Base-by-base conservation (phyloP, 2,797 vertebrate genomes). In the Poecilia picta region DNA sequence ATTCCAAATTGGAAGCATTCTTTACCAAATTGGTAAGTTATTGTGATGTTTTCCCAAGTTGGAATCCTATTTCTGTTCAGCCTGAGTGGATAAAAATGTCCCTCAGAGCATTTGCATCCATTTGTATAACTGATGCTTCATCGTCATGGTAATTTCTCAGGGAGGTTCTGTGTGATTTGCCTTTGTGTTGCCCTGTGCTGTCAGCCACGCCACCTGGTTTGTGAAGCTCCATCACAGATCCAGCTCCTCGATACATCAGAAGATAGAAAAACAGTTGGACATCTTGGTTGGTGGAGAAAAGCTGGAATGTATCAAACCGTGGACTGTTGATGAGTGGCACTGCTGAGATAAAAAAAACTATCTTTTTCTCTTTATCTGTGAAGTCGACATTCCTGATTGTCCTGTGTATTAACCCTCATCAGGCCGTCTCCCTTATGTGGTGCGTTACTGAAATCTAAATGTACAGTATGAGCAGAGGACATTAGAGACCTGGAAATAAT, bases 11-110 rank as follows among this genome's bases (percentile, higher is more conserved):
- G 98, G 98, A 98, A 99, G 97, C 96, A 95, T 96, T 95, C 88
- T 98, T 98, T 98, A 98, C 98, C 98, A 99, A 97, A 99, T 98
- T 98, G 98, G 98, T 98, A 98, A 97, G 96, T 96, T 94, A 92
- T 59, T 73, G 88, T 92, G 88, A 94, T 96, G 95, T 96, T 97
- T 97, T 97, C 97, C 36, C 97, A 96, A 96, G 96, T 96, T 96
- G 96, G 96, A 97, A 95, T 94, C 74, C 10, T 92, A 81, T 81
- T 89, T 91, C 88, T 93, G 89, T 95, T 90, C 87, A 91, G 85
- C 89, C 78, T 88, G 84, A 68, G 72, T 78, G 59, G 57, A 28
- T 72, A 70, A 51, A 64, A 55, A 55, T 31, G 47, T 78, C 6
- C 74, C 28, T 72, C 71, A 46, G 80, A 91, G 87, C 88, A 76